Evolutionary conservation across 2,797 vertebrate species (phyloP).

Genomic region (Lindbergichthys nudifrons): DNA sequence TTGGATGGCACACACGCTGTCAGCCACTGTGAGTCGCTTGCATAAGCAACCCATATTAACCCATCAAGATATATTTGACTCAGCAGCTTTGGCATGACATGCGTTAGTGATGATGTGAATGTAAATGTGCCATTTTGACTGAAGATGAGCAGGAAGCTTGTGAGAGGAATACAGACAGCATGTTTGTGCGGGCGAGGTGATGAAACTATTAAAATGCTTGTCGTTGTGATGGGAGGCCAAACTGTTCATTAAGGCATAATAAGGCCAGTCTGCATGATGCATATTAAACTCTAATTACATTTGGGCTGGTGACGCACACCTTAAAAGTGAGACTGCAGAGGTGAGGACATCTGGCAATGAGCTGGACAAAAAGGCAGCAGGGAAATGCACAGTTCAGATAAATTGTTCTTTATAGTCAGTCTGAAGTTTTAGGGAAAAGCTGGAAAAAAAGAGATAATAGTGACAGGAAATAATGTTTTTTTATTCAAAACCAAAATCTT

Average conservation of each 20-base stretch:
- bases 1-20: slow-evolving; percentile 7
- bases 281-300: slow-evolving; percentile 73
- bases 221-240: slow-evolving; percentile 66
- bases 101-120: slow-evolving; percentile 36
- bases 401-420: slow-evolving; percentile 25
- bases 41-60: slow-evolving; percentile 34
- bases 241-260: slow-evolving; percentile 72
- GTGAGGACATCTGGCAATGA: slow-evolving; percentile 40
- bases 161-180: slow-evolving; percentile 17
- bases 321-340: slow-evolving; percentile 33
- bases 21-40: slow-evolving; percentile 1
- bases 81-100: slow-evolving; percentile 4
- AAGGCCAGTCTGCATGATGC: slow-evolving; percentile 60
- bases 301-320: slow-evolving; percentile 37
- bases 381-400: slow-evolving; percentile 16
- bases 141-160: slow-evolving; percentile 22
- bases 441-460: neutral
- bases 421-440: slow-evolving; percentile 10
- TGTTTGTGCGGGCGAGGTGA: slow-evolving; percentile 45
- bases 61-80: slow-evolving; percentile 27
- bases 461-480: neutral
- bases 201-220: slow-evolving; percentile 70
- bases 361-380: slow-evolving; percentile 30
- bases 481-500: slow-evolving; percentile 6
- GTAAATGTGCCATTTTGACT: slow-evolving; percentile 53